These are phyloP conservation scores for Ectemnius lituratus DNA, from an alignment of 2,888 invertebrate species.

Conservation along the genomic window DNA sequence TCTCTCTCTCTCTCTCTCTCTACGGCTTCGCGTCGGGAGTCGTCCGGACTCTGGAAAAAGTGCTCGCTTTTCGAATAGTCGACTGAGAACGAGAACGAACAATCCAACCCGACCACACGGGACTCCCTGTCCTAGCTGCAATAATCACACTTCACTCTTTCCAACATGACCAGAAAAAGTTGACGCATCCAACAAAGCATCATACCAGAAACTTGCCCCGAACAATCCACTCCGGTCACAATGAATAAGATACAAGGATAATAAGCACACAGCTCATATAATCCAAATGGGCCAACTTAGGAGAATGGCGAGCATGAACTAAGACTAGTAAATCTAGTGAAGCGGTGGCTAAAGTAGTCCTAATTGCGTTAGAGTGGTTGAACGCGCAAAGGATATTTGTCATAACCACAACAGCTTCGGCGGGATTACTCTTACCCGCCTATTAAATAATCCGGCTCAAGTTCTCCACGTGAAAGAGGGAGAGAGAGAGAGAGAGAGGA, in stretches of 20 bases:
- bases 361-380: slow-evolving; percentile 22
- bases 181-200: not conserved
- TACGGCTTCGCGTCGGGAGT: no score
- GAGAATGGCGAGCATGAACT: slow-evolving; percentile 18
- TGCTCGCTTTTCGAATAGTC: slow-evolving; percentile 5
- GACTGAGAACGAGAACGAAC: not conserved
- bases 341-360: slow-evolving; percentile 34
- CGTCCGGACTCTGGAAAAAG: not conserved
- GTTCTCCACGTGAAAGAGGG: not conserved
- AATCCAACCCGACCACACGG: no score
- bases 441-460: slow-evolving; percentile 29
- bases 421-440: slow-evolving; percentile 28
- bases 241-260: not conserved
- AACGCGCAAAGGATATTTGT: slow-evolving; percentile 45
- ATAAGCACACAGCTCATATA: not conserved
- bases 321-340: slow-evolving; percentile 22
- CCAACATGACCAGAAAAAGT: not conserved
- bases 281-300: slow-evolving; percentile 9
- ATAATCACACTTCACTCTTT: no score
- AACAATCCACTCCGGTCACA: not conserved
- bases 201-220: not conserved
- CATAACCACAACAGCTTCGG: slow-evolving; percentile 24
- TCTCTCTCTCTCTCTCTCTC: not conserved
- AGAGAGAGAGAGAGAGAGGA: no score
- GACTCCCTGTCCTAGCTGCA: no score